phyloP scores from a whole-genome alignment of 2,888 invertebrate genomes.

The Parnassius mnemosyne region DNA sequence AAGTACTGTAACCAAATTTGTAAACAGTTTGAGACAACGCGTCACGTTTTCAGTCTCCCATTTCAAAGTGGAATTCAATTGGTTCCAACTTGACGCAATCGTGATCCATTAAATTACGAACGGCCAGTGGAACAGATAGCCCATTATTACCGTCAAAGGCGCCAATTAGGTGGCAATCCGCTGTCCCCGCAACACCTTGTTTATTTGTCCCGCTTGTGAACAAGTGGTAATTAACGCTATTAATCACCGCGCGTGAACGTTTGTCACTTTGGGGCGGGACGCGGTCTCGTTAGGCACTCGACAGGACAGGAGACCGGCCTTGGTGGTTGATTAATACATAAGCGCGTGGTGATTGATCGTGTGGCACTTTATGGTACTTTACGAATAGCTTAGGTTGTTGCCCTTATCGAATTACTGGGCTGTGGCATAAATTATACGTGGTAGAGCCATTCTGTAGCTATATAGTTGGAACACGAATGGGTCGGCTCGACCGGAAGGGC shows the following conservation, averaged over 20 bases:
- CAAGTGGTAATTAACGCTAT: constrained; percentile 15
- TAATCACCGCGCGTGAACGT: constrained; percentile 14
- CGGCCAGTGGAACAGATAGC: constrained; percentile 2
- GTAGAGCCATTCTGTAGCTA: too few species aligned
- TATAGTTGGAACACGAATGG: too few species aligned
- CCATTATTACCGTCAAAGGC: constrained; percentile 8
- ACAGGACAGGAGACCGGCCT: not conserved
- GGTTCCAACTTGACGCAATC: not conserved
- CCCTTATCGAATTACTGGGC: too few species aligned
- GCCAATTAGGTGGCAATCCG: not conserved
- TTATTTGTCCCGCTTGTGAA: constrained; percentile 17
- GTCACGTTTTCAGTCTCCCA: too few species aligned
- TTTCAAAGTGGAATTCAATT: too few species aligned
- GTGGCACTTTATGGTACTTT: not conserved
- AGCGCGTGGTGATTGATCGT: not conserved
- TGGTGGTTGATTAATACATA: not conserved
- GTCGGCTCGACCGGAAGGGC: too few species aligned
- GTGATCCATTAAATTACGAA: constrained; percentile 2
- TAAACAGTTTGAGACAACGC: too few species aligned
- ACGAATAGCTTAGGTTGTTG: too few species aligned
- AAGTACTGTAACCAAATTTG: too few species aligned
- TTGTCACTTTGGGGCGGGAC: constrained; percentile 8
- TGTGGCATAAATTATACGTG: too few species aligned
- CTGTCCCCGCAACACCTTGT: constrained; percentile 11
- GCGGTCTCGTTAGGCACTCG: constrained; percentile 2